Base-by-base conservation (phyloP, 2,113 vertebrate species). In the Eclectus roratus region DNA sequence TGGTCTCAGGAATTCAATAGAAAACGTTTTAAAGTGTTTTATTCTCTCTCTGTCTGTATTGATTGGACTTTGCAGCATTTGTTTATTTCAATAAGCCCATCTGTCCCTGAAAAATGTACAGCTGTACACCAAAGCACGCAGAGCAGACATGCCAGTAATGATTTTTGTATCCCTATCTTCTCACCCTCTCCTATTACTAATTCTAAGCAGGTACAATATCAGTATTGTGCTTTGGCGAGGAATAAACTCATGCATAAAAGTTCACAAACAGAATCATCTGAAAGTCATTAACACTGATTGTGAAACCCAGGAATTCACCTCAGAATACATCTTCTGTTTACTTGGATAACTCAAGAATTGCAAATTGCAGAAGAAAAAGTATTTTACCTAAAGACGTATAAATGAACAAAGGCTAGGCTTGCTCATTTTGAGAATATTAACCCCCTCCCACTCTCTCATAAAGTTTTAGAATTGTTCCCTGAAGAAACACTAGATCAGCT, bases 201-300 rank as follows among this genome's bases (percentile, higher is more conserved):
- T 98, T 97, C 93, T 95, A 89, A 96, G 89, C 91, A 97, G 89
- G 89, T 98, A 96, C 78, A 87, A 53, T 96, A 88, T 91, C 96
- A 95, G 4, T 97, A 92, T 85, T 91, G n/a, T 60, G 97, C 55
- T 96, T 94, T 73, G 73, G 58, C 6, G 1, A 96, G 85, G 72
- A 97, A 80, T 94, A 84, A 92, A 61, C 69, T 96, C 65, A 87
- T 90, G 35, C 68, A 83, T 85, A 76, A 49, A 92, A 60, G 70
- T 96, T 95, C 82, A 91, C 70, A 80, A 85, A 89, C 55, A 91
- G 66, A 95, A 94, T 88, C 23, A 23, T 93, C 92, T 93, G 58
- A 56, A 94, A 82, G 41, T 87, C 82, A 93, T 92, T 97, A 95
- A 82, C 60, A 41, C 69, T 52, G 43, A 93, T 93, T 50, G 87